Evolutionary conservation across 2,888 invertebrate genomes (phyloP).

Genomic region (Hirtodrosophila duncani): DNA sequence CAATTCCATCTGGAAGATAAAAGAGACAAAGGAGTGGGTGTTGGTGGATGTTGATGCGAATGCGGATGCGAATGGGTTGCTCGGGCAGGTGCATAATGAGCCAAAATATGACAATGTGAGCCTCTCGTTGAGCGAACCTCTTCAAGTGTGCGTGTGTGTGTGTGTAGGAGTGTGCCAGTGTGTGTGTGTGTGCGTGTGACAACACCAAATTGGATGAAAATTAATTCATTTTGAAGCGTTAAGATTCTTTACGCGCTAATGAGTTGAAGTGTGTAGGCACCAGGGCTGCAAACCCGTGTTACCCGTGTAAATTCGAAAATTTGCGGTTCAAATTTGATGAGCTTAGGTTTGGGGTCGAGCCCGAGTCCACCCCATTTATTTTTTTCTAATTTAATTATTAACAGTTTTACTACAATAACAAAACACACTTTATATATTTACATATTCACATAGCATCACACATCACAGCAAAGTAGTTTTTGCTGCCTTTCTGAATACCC

Average conservation of each 20-base stretch:
- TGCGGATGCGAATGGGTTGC: neutral
- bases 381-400: too few relatives aligned
- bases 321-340: too few relatives aligned
- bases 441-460: too few relatives aligned
- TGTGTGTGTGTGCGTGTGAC: conserved; percentile 32
- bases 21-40: conserved; percentile 2
- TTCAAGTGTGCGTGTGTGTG: conserved; percentile 13
- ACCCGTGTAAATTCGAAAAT: too few relatives aligned
- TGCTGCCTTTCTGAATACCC: too few relatives aligned
- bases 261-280: conserved; percentile 58
- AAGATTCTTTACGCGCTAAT: conserved; percentile 66
- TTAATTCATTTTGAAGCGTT: conserved; percentile 71
- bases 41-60: too few relatives aligned
- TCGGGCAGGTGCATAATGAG: conserved; percentile 54
- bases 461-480: too few relatives aligned
- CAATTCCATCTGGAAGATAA: conserved; percentile 23
- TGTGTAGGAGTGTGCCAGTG: conserved; percentile 22
- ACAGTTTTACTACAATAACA: too few relatives aligned
- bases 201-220: conserved; percentile 64
- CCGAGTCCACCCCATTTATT: too few relatives aligned
- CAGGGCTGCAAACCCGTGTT: too few relatives aligned
- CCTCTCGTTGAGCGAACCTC: neutral
- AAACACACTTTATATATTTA: too few relatives aligned
- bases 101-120: conserved; percentile 33
- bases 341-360: too few relatives aligned